Base-by-base conservation (phyloP, 2,888 invertebrate genomes). In the Octodonta nipae region DNA sequence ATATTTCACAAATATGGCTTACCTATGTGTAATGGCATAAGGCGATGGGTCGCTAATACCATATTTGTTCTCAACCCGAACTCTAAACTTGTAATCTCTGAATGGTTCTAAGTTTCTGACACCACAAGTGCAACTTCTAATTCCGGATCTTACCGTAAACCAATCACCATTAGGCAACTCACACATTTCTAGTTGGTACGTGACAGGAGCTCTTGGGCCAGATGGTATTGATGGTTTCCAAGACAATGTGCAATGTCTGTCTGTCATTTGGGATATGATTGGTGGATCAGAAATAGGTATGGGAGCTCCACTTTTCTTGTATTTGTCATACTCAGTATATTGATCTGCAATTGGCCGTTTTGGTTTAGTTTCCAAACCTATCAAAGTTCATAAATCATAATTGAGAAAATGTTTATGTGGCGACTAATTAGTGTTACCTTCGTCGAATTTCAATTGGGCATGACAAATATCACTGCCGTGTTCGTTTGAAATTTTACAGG, bases 11-110 rank as follows among this genome's bases (percentile, higher is more conserved):
- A n/a, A n/a, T n/a, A n/a, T n/a, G 10, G 11, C 17, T 24, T 39
- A 66, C 64, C 68, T 64, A 54, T 81, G 78, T 0, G 89, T 88
- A 49, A 78, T 70, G 2, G 86, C 85, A 54, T 78, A 83, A 1
- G 93, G 92, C 34, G 92, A 92, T 0, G 96, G 95, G 56, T 96
- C 95, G 61, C 91, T 91, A 43, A 92, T 77, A 26, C 96, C 96
- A 58, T 84, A 89, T 58, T 88, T 86, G 65, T 96, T 98, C 59
- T 95, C 93, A 2, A 96, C 96, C 20, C 93, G 73, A 22, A 96
- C 77, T 37, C 98, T 73, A 70, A 95, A 92, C 60, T 84, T 82
- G 65, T 98, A 98, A 63, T 95, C 93, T 41, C 84, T 73, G 67
- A 87, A 86, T 1, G 95, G 91, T 53, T 87, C 82, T 41, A 96